Evolutionary conservation across 2,113 vertebrate genomes (phyloP).

Genomic region (Pantherophis guttatus): DNA sequence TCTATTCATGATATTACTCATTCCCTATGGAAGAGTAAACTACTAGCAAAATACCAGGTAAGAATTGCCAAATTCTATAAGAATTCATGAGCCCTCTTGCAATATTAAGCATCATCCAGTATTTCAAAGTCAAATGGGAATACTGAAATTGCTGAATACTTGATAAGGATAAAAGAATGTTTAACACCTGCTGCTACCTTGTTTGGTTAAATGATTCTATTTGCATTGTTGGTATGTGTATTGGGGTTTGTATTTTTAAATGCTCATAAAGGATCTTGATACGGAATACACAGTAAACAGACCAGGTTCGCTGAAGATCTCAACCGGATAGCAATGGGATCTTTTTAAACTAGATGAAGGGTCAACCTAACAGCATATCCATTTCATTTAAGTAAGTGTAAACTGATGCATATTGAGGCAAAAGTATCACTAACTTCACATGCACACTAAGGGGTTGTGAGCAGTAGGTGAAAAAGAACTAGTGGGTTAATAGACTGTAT

Average conservation of each 20-base stretch:
- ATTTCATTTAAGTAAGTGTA: not conserved
- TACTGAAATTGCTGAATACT: not conserved
- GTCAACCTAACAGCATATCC: not conserved
- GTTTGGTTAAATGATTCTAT: not conserved
- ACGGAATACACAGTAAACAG: not conserved
- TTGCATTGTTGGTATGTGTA: not conserved
- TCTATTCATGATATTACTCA: conserved; percentile 89
- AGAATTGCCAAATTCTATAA: conserved; percentile 20
- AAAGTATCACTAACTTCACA: not conserved
- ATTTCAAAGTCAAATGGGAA: not conserved
- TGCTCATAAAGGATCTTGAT: not conserved
- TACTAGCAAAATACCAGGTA: conserved; percentile 94
- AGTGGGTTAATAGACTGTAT: not conserved
- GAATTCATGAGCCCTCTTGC: not conserved
- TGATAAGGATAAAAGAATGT: not conserved
- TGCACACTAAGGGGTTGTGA: not conserved
- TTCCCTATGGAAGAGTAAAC: conserved; percentile 92
- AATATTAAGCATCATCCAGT: not conserved
- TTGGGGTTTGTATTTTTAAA: not conserved
- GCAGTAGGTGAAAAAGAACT: not conserved
- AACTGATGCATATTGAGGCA: not conserved
- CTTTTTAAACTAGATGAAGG: not conserved
- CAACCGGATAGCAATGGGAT: not conserved
- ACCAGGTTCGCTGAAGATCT: not conserved
- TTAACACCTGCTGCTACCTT: not conserved